Base-by-base conservation (phyloP, 2,888 invertebrate species). In the Philaethria dido region DNA sequence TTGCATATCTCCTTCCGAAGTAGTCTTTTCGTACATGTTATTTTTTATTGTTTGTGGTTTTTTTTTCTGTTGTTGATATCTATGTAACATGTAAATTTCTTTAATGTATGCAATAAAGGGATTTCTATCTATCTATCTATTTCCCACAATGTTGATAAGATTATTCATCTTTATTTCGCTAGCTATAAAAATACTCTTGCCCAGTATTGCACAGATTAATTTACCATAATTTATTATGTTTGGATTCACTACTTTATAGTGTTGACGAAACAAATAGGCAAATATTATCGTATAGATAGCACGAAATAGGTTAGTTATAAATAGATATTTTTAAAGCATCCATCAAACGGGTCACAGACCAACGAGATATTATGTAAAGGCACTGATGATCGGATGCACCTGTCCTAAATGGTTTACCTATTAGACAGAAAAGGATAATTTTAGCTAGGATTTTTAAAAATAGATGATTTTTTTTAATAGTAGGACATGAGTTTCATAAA, bases 391-490 rank as follows among this genome's bases (percentile, higher is more conserved):
- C 69, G 33, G 68, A 71, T 65, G 72, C 79, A 80, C 78, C 80
- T 80, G 80, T 72, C 74, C 61, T 62, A 70, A 71, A 66, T 68
- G 72, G 76, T 75, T 75, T 75, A 69, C 70, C 69, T 69, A 73
- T 66, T 61, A 72, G 64, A 67, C 72, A 71, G 70, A 68, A 71
- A 69, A 60, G 72, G 59, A 72, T 74, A 73, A 75, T 72, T 69
- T 71, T 64, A 71, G 71, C 73, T 68, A 71, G 68, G 74, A 72
- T 73, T 66, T 70, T 66, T 68, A 75, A 76, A 74, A 74, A 73
- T 70, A 73, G 71, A 67, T 69, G 69, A 59, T 59, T 64, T 72
- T 71, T 57, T 5, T 42, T n/a, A 62, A 68, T 65, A 61, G 55
- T 64, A 59, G 50, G 18, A 29, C 18, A 47, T 45, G 25, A 13